These are phyloP conservation scores for Hippocampus kuda DNA, from an alignment of 2,797 vertebrate genomes.

Conservation along the genomic window DNA sequence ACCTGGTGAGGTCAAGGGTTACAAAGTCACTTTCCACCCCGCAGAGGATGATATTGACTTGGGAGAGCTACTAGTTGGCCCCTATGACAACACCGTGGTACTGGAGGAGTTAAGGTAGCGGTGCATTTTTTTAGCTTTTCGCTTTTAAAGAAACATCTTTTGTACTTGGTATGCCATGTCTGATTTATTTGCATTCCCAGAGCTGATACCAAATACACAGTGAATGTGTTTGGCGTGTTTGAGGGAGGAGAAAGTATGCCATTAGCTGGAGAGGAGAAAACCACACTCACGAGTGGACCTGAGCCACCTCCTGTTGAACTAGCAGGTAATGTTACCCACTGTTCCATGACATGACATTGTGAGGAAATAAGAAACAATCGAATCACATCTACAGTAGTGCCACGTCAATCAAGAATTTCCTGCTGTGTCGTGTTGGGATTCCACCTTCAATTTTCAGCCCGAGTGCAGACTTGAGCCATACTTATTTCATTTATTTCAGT, in stretches of 20 bases:
- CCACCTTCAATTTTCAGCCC: slow-evolving; percentile 1
- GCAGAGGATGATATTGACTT: slow-evolving; percentile 71
- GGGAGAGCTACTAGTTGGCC: slow-evolving; percentile 81
- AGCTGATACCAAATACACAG: slow-evolving; percentile 88
- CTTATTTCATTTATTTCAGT: slow-evolving; percentile 43
- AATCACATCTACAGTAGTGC: neutral
- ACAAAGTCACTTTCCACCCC: slow-evolving; percentile 92
- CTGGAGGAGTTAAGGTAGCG: slow-evolving; percentile 90
- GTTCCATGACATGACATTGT: neutral
- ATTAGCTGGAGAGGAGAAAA: slow-evolving; percentile 91
- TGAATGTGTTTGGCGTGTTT: slow-evolving; percentile 94
- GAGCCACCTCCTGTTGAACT: slow-evolving; percentile 37
- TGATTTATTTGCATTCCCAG: slow-evolving; percentile 54
- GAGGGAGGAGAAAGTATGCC: slow-evolving; percentile 92
- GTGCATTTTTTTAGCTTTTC: neutral
- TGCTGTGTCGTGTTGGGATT: neutral
- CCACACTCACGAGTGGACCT: slow-evolving; percentile 81
- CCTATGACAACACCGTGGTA: slow-evolving; percentile 94
- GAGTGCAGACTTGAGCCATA: neutral
- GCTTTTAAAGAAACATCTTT: neutral
- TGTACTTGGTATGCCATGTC: neutral
- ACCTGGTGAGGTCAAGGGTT: slow-evolving; percentile 85
- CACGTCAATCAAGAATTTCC: neutral
- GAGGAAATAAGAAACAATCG: neutral
- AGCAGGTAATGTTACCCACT: slow-evolving; percentile 54